Base-by-base conservation (phyloP, 1,140 invertebrate species). In the Antheraea pernyi region DNA sequence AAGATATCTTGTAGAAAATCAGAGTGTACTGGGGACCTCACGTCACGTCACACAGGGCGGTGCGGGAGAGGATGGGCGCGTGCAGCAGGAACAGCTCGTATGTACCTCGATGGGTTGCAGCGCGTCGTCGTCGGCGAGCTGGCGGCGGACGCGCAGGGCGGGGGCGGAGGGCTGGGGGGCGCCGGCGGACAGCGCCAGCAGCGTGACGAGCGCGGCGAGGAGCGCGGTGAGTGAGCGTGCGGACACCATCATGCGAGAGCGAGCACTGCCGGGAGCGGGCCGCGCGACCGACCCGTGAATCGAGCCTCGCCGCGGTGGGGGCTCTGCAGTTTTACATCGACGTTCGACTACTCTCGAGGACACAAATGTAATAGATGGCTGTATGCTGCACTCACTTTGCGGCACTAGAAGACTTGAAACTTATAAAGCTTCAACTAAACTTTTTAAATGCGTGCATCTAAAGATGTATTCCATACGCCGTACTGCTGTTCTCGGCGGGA, bases 51-150 rank as follows among this genome's bases (percentile, higher is more conserved):
- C 13, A n/a, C 16, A 10, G 46, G 22, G 1, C 9, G 22, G 65
- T 10, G 53, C 19, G 65, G 30, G 19, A 30, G 64, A 76, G 39
- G 7, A 42, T 42, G 22, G 22, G 22, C 22, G 22, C 22, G 22
- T 30, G 22, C 22, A 30, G 22, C 22, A 30, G 22, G 22, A 42
- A 42, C 8, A 42, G 7, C 7, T 42, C 39, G 39, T 42, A 42
- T 74, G 76, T 73, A 88, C 84, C 68, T 88, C 81, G 67, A 89
- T 76, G 22, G 88, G 88, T 81, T 90, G 88, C 73, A 90, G 77
- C 16, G 81, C 60, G 74, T 87, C 71, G 77, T 88, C 87, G 71
- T 84, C 85, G 66, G 84, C 79, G 63, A 89, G 85, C 69, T 89
- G 87, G 10, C 87, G 77, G 71, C 83, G 80, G 39, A 19, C 68